Percentiles rank a stretch among this genome's conserved stretches.
These are phyloP conservation scores for Porites divaricata DNA, from an alignment of 92 coral and sea anemone genomes.

Conservation along the genomic window DNA sequence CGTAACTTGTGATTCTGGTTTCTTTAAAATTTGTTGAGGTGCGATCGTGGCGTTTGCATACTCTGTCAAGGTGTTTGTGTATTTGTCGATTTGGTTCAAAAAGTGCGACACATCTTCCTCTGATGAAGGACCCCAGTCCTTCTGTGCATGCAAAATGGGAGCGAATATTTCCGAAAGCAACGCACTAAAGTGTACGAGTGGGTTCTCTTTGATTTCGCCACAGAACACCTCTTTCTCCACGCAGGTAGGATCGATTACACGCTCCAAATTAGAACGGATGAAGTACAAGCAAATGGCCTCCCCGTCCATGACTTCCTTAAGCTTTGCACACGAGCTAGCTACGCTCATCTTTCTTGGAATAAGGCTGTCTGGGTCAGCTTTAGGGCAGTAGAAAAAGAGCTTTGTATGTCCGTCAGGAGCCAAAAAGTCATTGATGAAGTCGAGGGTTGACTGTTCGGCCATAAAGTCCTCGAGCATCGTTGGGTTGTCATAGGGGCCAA, in stretches of 20 bases:
- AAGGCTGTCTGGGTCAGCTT: slow-evolving; percentile 87
- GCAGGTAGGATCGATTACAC: slow-evolving; percentile 94
- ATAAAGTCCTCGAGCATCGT: slow-evolving; percentile 99
- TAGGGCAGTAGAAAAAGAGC: slow-evolving; percentile 96
- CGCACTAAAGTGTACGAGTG: slow-evolving; percentile 88
- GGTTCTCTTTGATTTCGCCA: slow-evolving; percentile 98
- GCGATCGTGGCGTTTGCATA: slow-evolving; percentile 93
- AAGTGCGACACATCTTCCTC: slow-evolving; percentile 89
- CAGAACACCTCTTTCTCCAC: slow-evolving; percentile 99
- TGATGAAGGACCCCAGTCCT: slow-evolving; percentile 84
- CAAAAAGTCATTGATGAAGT: slow-evolving; percentile 95
- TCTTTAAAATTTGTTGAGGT: slow-evolving; percentile 93
- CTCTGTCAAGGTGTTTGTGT: slow-evolving; percentile 86
- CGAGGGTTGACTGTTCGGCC: slow-evolving; percentile 97
- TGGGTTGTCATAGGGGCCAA: slow-evolving; percentile 98
- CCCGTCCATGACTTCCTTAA: slow-evolving; percentile 96
- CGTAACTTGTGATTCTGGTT: slow-evolving; percentile 92
- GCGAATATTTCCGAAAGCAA: slow-evolving; percentile 88
- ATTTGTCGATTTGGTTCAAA: slow-evolving; percentile 90
- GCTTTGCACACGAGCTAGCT: slow-evolving; percentile 93
- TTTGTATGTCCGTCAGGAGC: slow-evolving; percentile 98
- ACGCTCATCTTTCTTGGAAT: slow-evolving; percentile 86
- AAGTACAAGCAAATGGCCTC: slow-evolving; percentile 97
- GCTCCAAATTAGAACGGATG: slow-evolving; percentile 95
- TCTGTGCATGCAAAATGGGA: slow-evolving; percentile 93